phyloP scores from a whole-genome alignment of 2,113 vertebrate species.

The Grus americana region DNA sequence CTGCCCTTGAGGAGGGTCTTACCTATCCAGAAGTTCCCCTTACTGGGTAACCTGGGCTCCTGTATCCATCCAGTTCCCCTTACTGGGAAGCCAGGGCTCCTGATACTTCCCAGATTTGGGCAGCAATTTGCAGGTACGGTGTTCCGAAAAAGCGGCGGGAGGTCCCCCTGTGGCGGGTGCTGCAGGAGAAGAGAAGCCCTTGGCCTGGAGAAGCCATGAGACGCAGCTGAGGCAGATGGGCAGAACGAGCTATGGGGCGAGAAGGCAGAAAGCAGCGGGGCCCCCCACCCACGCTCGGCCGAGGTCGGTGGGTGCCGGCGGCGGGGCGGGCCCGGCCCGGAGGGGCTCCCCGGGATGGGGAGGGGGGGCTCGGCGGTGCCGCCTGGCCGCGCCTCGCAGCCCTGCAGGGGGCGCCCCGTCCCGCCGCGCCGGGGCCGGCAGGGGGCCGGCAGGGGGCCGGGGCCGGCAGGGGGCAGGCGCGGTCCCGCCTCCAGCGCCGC shows the following conservation, averaged over 20 bases:
- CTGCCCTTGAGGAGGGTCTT: not conserved
- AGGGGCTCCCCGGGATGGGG: not conserved
- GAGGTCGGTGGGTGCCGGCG: not conserved
- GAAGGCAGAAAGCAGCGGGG: not conserved
- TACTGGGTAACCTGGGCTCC: not conserved
- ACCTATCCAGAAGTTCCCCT: not conserved
- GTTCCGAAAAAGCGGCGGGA: accelerated
- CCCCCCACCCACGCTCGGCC: not conserved
- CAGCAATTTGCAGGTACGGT: not conserved
- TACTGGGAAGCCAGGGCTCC: not conserved
- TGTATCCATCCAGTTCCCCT: too few relatives aligned
- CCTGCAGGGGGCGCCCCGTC: not conserved
- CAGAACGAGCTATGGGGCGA: accelerated
- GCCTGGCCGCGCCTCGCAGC: not conserved
- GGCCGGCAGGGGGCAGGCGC: not conserved
- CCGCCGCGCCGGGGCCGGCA: not conserved
- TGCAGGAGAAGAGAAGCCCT: too few relatives aligned
- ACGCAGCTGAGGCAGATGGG: not conserved
- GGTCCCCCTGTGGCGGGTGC: not conserved
- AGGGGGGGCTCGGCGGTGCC: not conserved
- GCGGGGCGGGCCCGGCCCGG: too few relatives aligned
- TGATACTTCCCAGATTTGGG: not conserved
- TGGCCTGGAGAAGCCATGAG: too few relatives aligned
- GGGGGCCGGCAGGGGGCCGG: not conserved
- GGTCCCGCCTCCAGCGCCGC: not conserved